Conservation (phyloP, 2,888 invertebrate species). For the Ryuthela nishihirai region DNA sequence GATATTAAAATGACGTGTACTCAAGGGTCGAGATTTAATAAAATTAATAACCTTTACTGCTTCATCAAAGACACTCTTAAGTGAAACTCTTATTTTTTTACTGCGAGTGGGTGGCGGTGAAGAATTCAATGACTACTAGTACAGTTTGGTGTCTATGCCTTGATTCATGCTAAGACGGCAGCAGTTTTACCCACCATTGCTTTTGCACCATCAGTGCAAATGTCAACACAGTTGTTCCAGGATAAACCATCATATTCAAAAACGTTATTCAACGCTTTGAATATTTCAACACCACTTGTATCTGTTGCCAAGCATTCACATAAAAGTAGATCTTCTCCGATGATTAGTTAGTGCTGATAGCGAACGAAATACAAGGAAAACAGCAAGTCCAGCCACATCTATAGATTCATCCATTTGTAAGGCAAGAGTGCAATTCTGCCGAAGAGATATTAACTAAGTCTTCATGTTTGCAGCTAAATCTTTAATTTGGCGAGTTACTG, state of each 20-base stretch:
- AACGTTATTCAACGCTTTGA: not conserved
- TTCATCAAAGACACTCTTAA: too few relatives aligned
- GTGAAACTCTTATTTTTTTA: not conserved
- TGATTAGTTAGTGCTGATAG: too few relatives aligned
- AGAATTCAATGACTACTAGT: conserved; percentile 4
- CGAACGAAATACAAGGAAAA: too few relatives aligned
- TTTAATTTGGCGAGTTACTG: too few relatives aligned
- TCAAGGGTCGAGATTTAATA: conserved; percentile 3
- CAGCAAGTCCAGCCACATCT: conserved; percentile 1
- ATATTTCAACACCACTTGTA: not conserved
- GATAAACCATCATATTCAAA: not conserved
- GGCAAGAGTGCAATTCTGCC: not conserved
- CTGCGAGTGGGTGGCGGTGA: not conserved
- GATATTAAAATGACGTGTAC: conserved; percentile 1
- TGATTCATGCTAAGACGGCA: not conserved
- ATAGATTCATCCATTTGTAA: conserved; percentile 5
- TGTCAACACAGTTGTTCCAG: conserved; percentile 1
- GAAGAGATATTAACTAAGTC: too few relatives aligned
- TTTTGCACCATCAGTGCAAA: conserved; percentile 7
- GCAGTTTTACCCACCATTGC: not conserved
- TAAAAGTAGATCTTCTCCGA: not conserved
- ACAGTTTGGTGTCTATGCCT: not conserved
- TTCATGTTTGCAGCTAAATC: too few relatives aligned
- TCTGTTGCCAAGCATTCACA: not conserved
- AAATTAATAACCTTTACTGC: conserved; percentile 4